Conservation (phyloP, 2,113 vertebrate genomes). For the Coptodon rendalli region DNA sequence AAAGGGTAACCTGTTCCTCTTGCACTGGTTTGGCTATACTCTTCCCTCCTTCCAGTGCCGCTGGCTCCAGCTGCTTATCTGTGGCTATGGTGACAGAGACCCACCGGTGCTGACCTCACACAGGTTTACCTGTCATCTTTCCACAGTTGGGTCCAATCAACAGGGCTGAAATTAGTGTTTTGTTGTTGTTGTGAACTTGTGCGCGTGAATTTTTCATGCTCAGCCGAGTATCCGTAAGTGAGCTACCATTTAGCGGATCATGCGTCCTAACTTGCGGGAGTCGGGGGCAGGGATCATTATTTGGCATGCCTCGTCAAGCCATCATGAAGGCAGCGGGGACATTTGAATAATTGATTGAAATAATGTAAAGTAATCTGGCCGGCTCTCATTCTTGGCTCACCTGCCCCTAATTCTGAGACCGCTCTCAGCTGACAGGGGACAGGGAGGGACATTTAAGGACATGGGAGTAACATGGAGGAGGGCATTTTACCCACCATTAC, state of each 20-base stretch:
- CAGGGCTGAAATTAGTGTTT: conserved; percentile 12
- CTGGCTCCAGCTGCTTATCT: conserved; percentile 50
- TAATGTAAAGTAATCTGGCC: conserved; percentile 77
- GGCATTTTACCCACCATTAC: conserved; percentile 67
- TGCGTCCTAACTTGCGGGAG: not conserved
- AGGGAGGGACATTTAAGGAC: conserved; percentile 64
- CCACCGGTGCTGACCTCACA: conserved; percentile 19
- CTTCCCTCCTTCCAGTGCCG: conserved; percentile 5
- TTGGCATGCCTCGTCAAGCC: conserved; percentile 49
- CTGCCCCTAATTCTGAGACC: conserved; percentile 58
- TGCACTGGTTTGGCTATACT: conserved; percentile 61
- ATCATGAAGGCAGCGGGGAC: conserved; percentile 55
- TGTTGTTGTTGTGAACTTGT: not conserved
- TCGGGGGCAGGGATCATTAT: conserved; percentile 34
- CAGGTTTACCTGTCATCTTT: conserved; percentile 18
- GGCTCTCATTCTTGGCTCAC: conserved; percentile 65
- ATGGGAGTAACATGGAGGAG: conserved; percentile 56
- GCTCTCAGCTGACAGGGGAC: conserved; percentile 54
- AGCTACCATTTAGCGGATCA: not conserved
- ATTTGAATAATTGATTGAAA: conserved; percentile 79
- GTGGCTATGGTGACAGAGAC: conserved; percentile 27
- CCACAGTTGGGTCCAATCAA: conserved; percentile 22
- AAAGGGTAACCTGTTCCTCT: conserved; percentile 81
- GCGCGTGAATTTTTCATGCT: conserved; percentile 5
- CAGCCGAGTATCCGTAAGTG: not conserved